phyloP scores from a whole-genome alignment of 2,113 vertebrate genomes.

The Odocoileus virginianus region DNA sequence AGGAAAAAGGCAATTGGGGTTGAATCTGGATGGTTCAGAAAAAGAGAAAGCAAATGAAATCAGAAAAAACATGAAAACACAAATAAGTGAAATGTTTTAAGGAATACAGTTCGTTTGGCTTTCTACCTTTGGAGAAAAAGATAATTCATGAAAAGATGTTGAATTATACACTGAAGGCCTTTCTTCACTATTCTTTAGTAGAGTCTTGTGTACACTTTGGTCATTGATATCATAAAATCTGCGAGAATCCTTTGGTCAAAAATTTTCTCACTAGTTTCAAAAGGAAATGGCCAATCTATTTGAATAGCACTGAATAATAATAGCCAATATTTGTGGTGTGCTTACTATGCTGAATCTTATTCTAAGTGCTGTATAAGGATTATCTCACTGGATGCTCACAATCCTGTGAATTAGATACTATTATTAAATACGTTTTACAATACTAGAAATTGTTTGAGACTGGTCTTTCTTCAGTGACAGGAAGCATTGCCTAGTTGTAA shows the following conservation, averaged over 20 bases:
- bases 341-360: background rate
- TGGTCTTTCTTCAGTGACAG: background rate
- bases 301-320: background rate
- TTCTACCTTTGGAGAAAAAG: background rate
- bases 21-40: background rate
- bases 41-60: background rate
- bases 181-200: background rate
- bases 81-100: background rate
- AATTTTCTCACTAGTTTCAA: background rate
- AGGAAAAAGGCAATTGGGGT: background rate
- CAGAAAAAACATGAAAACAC: background rate
- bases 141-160: background rate
- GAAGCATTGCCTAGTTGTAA: background rate
- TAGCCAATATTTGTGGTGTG: background rate
- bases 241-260: background rate
- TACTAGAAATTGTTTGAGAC: background rate
- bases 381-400: background rate
- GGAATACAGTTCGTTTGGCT: background rate
- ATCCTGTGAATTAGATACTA: background rate
- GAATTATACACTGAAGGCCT: background rate
- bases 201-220: background rate
- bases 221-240: background rate
- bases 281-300: background rate
- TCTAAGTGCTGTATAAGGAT: background rate
- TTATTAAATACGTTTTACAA: background rate